Conservation (phyloP, 2,888 invertebrate genomes). For the Oligia latruncula region DNA sequence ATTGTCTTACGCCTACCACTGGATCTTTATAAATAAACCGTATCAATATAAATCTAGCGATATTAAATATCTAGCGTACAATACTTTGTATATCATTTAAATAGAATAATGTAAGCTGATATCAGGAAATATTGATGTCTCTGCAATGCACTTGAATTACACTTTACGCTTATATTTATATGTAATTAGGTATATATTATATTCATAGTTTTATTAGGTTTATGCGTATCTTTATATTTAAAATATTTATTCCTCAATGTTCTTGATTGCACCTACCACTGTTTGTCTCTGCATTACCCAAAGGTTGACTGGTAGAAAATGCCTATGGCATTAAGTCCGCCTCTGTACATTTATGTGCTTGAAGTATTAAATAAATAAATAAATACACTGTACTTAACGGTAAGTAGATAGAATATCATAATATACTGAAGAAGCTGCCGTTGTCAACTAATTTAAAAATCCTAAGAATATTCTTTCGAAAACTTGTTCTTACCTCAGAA, state of each 20-base stretch:
- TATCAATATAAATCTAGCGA: not conserved
- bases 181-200: too few species aligned
- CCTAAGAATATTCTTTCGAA: conserved; percentile 36
- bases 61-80: not conserved
- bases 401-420: not conserved
- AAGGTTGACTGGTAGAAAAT: too few species aligned
- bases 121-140: conserved; percentile 17
- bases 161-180: too few species aligned
- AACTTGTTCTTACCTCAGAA: conserved; percentile 45
- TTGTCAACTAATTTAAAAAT: conserved; percentile 26
- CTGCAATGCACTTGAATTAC: not conserved
- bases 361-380: too few species aligned
- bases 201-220: too few species aligned
- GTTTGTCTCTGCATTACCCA: too few species aligned
- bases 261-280: too few species aligned
- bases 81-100: not conserved
- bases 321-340: too few species aligned
- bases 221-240: too few species aligned
- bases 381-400: not conserved
- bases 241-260: too few species aligned
- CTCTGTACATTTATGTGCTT: too few species aligned
- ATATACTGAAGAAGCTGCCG: not conserved
- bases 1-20: not conserved
- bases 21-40: not conserved
- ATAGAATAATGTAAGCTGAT: not conserved